Conservation (phyloP, 2,888 invertebrate species). For the Lutraria lutraria region DNA sequence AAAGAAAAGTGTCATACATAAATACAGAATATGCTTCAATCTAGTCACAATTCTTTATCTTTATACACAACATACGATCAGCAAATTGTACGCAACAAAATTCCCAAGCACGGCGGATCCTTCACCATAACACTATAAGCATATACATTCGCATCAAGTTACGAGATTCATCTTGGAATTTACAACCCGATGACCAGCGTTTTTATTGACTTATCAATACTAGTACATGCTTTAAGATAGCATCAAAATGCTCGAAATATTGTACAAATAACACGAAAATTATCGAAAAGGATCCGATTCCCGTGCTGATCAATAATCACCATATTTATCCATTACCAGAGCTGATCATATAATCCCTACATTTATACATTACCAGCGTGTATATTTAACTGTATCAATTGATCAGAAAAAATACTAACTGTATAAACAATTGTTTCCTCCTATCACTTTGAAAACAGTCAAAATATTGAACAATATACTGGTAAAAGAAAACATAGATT, state of each 20-base stretch:
- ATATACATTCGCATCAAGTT: neutral
- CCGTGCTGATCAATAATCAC: neutral
- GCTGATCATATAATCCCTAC: too few species aligned
- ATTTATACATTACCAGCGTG: neutral
- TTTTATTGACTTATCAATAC: neutral
- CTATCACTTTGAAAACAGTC: too few species aligned
- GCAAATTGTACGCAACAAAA: neutral
- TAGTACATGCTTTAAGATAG: neutral
- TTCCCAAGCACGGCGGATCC: neutral
- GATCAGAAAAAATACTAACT: too few species aligned
- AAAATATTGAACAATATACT: too few species aligned
- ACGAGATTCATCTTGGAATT: neutral
- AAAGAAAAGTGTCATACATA: neutral
- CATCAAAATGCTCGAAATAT: slow-evolving; percentile 4
- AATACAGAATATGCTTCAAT: neutral
- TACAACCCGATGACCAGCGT: neutral
- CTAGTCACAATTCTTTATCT: neutral
- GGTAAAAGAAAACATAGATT: too few species aligned
- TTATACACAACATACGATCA: neutral
- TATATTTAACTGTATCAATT: too few species aligned
- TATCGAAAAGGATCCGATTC: slow-evolving; percentile 1
- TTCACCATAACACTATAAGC: neutral
- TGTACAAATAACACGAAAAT: neutral
- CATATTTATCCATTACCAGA: neutral
- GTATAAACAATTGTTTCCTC: too few species aligned